Base-by-base conservation (phyloP, 2,113 vertebrate genomes). In the Podarcis cretensis region DNA sequence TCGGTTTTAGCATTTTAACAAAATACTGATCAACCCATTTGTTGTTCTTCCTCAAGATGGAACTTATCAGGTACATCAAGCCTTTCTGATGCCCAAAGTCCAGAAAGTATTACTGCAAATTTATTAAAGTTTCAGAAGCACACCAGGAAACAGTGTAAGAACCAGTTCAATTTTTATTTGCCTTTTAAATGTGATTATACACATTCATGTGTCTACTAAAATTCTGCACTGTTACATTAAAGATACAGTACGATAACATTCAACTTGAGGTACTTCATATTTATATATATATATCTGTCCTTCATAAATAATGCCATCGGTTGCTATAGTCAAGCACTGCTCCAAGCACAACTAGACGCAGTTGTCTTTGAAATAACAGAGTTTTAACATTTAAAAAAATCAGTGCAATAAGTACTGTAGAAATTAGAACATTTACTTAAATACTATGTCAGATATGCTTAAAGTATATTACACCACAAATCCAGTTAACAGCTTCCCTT, bases 161-260 rank as follows among this genome's bases (percentile, higher is more conserved):
- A 96, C 82, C 89, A 93, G 84, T 96, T 98, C 97, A 97, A 97
- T 97, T 98, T 98, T 98, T 97, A 97, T 98, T 97, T 93, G 91
- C 87, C 94, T 95, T 88, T 92, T 96, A 96, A 95, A 96, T 0
- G 85, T 40, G 95, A 97, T 97, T 97, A 97, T 97, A 98, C 98
- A 99, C 98, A 99, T 98, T 98, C 98, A 97, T 97, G 93, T 97
- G 98, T 98, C 98, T 98, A 97, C 97, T 96, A 96, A 96, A 96
- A 97, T 78, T 97, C 97, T 97, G 97, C 97, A 98, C 97, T 98
- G 98, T 98, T 97, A 97, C 96, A 97, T 97, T 97, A 97, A 96
- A 98, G 96, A 97, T 98, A 98, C 97, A 97, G 97, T 97, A 98
- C 97, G 97, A 95, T 97, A 97, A 98, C 97, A 98, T 97, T 97